Percentiles rank a stretch among this genome's conserved stretches.
phyloP scores from a whole-genome alignment of 2,888 invertebrate species.

The Pollenia griseotomentosa region DNA sequence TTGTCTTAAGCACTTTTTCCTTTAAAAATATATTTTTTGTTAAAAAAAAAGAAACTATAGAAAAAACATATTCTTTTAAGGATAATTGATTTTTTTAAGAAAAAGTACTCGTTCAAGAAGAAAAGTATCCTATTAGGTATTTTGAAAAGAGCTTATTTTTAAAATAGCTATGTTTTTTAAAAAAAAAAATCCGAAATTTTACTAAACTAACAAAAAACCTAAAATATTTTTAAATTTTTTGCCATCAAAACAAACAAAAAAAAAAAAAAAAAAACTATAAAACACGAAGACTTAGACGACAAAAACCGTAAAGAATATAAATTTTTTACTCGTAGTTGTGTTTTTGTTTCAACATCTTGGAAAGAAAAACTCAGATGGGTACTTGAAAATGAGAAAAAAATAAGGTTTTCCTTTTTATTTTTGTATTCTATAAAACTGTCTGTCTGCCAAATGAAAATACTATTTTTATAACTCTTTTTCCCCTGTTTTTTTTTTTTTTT shows the following conservation, averaged over 20 bases:
- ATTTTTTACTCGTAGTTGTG: neutral
- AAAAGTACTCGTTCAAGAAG: no score
- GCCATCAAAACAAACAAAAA: neutral
- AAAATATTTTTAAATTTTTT: neutral
- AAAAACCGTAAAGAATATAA: slow-evolving; percentile 39
- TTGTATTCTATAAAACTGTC: neutral
- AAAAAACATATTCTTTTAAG: no score
- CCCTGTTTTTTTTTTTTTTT: no score
- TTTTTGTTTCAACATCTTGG: slow-evolving; percentile 36
- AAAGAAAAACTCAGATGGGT: slow-evolving; percentile 56
- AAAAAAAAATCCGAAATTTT: no score
- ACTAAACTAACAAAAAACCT: neutral
- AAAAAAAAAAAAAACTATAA: neutral
- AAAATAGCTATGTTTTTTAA: no score
- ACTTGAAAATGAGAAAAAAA: slow-evolving; percentile 57
- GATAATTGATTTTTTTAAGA: no score
- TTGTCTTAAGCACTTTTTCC: no score
- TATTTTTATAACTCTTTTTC: slow-evolving; percentile 21
- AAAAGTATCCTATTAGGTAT: no score
- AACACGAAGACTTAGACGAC: neutral
- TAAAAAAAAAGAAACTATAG: no score
- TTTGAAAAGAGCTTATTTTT: no score
- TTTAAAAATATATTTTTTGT: no score
- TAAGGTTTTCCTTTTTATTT: slow-evolving; percentile 67
- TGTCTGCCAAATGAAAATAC: slow-evolving; percentile 18